Conservation (phyloP, 2,113 vertebrate genomes). For the Oncorhynchus kisutch region DNA sequence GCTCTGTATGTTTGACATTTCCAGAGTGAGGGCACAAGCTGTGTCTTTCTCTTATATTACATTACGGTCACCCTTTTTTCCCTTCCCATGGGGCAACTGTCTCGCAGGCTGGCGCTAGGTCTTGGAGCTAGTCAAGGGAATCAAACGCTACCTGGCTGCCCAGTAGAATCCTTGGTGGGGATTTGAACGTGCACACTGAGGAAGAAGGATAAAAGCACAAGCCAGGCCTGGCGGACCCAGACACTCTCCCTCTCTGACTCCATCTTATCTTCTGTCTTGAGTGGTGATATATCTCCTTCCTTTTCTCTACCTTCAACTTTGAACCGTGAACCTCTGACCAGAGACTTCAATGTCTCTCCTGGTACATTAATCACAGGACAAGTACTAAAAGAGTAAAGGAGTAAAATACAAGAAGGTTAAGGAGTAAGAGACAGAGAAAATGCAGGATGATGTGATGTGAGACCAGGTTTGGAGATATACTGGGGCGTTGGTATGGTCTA, state of each 20-base stretch:
- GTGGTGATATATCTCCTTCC: neutral
- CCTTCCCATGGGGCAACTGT: conserved; percentile 54
- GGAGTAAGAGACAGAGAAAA: neutral
- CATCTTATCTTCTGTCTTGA: conserved; percentile 6
- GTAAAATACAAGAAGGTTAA: neutral
- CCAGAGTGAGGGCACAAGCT: conserved; percentile 12
- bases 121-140: conserved; percentile 51
- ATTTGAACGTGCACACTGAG: conserved; percentile 39
- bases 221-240: conserved; percentile 23
- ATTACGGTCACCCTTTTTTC: conserved; percentile 12
- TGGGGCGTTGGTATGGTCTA: neutral
- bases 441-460: neutral
- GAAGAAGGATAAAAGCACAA: conserved; percentile 32
- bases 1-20: neutral
- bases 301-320: neutral
- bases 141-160: conserved; percentile 59
- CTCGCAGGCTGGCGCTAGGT: conserved; percentile 37
- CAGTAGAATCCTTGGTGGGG: conserved; percentile 25
- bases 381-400: neutral
- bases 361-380: neutral
- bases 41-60: conserved; percentile 6
- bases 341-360: neutral
- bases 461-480: neutral
- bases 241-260: conserved; percentile 17
- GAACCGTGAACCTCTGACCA: neutral